Evolutionary conservation across 2,113 vertebrate species (phyloP), one percentile per base, ranked within the genome.

Genomic region (Microtus pennsylvanicus): DNA sequence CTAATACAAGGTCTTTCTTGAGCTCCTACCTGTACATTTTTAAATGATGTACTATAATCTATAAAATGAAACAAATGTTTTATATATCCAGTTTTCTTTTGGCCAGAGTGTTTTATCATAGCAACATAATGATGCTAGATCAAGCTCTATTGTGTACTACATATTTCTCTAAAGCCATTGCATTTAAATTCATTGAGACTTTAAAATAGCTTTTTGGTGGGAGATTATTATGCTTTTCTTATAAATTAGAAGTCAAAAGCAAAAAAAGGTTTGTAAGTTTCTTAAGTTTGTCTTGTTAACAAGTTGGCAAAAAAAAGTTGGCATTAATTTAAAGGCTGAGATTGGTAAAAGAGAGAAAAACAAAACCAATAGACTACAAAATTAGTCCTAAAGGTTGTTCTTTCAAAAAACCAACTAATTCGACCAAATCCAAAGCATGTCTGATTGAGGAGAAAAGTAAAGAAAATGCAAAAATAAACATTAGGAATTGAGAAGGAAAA

Each of bases 361-460:
- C 58, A 70, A 70, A 69, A 30, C 58, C 65, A 92, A 22, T 85
- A 16, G 22, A 74, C 14, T 33, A 9, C 45, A 17, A 33, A 35
- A 47, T 76, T 80, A 80, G 42, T 76, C 89, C 50, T 91, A 76
- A 89, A 89, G 24, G 78, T 75, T 96, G 3, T 52, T 52, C 35
- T 85, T 93, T 91, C 82, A 88, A 97, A 94, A 30, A 30, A 52
- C 8, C 12, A 70, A 11, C 35, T 52, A 75, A 89, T 89, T 13
- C 33, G 88, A 89, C 35, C 21, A 63, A 94, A 75, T 8, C 7
- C 19, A 67, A 61, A 91, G 16, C 3, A 69, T 74, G 12, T 91
- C 12, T 74, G 58, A 85, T 85, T 85, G 55, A 80, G 26, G 50
- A 76, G 55, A 91, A 91, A 93, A 94, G 74, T 81, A 87, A 83